Base-by-base conservation (phyloP, 2,888 invertebrate genomes). In the Agelastica alni region DNA sequence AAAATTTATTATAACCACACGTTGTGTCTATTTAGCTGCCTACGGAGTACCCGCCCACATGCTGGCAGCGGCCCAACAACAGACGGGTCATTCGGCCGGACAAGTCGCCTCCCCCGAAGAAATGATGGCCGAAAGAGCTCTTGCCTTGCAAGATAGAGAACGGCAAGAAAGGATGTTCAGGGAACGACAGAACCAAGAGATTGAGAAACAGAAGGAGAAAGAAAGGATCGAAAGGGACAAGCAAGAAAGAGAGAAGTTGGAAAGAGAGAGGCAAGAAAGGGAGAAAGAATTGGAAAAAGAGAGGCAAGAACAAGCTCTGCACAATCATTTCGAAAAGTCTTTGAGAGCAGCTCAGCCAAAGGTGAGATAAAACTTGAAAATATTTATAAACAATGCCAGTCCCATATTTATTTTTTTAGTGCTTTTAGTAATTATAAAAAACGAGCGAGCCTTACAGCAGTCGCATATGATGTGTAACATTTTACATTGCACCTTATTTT, bases 261-360 rank as follows among this genome's bases (percentile, higher is more conserved):
- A 67, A 46, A 58, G 75, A 65, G 69, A 67, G 41, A 58, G 74
- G 57, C 67, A 75, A 70, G 74, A 76, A 82, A 68, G 74, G 64
- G 70, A 70, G 64, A 68, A 74, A 64, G 70, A 70, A 63, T 62
- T 74, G 53, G 75, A 76, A 82, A 77, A 81, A 71, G 83, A 87
- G 77, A 80, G 84, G 62, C 83, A 84, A 49, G 83, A 85, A 65
- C 83, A 84, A 68, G 86, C 89, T 60, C 89, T 94, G 55, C 86
- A 91, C 69, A 89, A 92, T 77, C 94, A 94, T 79, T 94, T 94
- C 77, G 91, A 91, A 72, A 92, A 93, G 80, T 92, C 93, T 61
- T 81, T 93, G 58, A 82, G 88, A 73, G 88, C 87, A 60, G 88
- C 87, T 36, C 85, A 87, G 72, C 87, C 89, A 79, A 88, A 89